Base-by-base conservation (phyloP, 2,888 invertebrate species). In the Cyrtodaria siliqua region DNA sequence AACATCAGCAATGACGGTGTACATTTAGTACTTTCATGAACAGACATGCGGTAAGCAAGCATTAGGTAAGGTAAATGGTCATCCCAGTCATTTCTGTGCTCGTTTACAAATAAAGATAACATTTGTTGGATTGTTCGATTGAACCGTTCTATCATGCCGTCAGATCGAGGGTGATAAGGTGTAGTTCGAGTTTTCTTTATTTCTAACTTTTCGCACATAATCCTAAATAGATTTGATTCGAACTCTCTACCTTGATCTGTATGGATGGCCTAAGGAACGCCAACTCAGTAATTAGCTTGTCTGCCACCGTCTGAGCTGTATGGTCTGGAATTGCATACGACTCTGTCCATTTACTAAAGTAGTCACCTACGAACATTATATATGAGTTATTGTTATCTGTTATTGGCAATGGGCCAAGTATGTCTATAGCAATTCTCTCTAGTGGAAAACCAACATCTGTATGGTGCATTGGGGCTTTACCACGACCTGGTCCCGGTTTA, bases 211-310 rank as follows among this genome's bases (percentile, higher is more conserved):
- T 44, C 20, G 63, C 83, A 85, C 12, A 83, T 16, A 38, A 40
- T 57, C 18, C 24, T 18, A 52, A 85, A 78, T 9, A 86, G 55
- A 1, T 69, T 26, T 3, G 74, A 72, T 42, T 80, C 77, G 53
- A 86, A 85, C 38, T 86, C 55, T 16, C 72, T 24, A n/a, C 86
- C 84, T 49, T 82, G 83, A 44, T 82, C 80, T 18, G 71, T 60
- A 59, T 84, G 85, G 3, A 84, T 71, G 23, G 59, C 59, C 20
- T 40, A 20, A 9, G 79, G 79, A 27, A 52, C 44, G 16, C 77
- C 80, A 63, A 61, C 26, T 82, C 71, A n/a, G 59, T 60, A 2
- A 85, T 77, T 3, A 85, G 29, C 8, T 68, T 74, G 27, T 79
- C 79, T n/a, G 82, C 82, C 1, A 83, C 72, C 9, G 74, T 83